Conservation (phyloP, 1,140 invertebrate species). For the Elymnias hypermnestra region DNA sequence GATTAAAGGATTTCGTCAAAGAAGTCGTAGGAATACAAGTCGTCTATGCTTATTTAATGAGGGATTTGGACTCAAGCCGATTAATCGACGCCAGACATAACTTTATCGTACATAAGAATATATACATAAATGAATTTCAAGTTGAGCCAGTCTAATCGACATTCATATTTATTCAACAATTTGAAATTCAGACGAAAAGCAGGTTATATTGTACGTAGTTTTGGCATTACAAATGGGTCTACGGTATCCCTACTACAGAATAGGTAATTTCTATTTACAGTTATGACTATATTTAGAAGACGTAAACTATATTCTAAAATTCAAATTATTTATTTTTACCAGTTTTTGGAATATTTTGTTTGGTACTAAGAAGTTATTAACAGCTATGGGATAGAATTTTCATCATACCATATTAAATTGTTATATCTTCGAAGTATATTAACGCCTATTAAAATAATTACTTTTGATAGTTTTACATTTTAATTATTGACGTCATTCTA, state of each 20-base stretch:
- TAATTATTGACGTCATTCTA: too few species aligned
- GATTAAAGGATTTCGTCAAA: too few species aligned
- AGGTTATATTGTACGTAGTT: neutral
- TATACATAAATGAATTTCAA: constrained; percentile 5
- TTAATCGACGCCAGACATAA: neutral
- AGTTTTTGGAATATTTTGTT: too few species aligned
- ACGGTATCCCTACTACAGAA: neutral
- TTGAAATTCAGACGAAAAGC: constrained; percentile 1
- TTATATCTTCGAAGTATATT: too few species aligned
- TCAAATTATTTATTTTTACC: too few species aligned
- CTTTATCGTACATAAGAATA: neutral
- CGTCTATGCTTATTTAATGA: constrained; percentile 15
- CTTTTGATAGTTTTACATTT: too few species aligned
- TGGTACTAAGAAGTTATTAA: too few species aligned
- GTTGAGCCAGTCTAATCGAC: neutral
- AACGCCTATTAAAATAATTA: too few species aligned
- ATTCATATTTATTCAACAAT: constrained; percentile 2
- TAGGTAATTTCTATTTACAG: neutral
- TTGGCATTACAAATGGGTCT: neutral
- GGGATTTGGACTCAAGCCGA: neutral
- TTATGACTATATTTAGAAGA: neutral
- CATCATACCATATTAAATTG: too few species aligned
- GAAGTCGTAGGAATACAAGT: too few species aligned
- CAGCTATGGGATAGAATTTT: too few species aligned
- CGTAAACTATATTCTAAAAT: neutral